phyloP scores from a whole-genome alignment of 2,797 vertebrate species.

The Pantherophis vulpinus region DNA sequence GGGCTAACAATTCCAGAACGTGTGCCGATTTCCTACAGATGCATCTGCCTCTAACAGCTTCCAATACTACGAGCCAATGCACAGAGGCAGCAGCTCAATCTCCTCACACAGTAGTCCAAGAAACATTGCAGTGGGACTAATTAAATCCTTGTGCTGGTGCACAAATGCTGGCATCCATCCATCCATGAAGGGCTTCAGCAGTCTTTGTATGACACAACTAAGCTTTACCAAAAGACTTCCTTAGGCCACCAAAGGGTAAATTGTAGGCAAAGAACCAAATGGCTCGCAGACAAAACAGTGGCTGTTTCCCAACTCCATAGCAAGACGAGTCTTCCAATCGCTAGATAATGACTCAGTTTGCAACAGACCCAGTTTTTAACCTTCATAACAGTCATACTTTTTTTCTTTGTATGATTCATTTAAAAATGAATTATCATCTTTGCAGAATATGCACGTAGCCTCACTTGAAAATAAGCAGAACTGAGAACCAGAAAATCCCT shows the following conservation, averaged over 20 bases:
- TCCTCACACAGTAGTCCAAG: constrained; percentile 3
- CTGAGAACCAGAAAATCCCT: not conserved
- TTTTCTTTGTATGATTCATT: not conserved
- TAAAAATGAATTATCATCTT: not conserved
- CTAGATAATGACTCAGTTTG: not conserved
- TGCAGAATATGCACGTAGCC: not conserved
- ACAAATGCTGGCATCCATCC: constrained; percentile 7
- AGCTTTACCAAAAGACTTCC: not conserved
- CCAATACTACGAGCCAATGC: constrained; percentile 10
- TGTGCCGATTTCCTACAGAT: constrained; percentile 5
- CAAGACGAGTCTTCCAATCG: not conserved
- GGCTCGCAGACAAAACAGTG: not conserved
- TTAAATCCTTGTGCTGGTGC: constrained; percentile 5
- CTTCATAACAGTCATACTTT: not conserved
- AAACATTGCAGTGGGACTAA: constrained; percentile 28
- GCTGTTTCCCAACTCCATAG: not conserved
- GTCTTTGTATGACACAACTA: not conserved
- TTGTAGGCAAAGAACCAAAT: not conserved
- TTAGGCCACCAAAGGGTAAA: not conserved
- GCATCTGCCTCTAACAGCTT: constrained; percentile 26
- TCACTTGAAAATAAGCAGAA: not conserved
- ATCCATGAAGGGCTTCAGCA: constrained; percentile 5
- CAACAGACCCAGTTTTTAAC: not conserved
- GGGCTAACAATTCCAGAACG: not conserved
- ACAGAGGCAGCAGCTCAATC: constrained; percentile 2